phyloP scores from a whole-genome alignment of 2,797 vertebrate species.

The Octomys mimax region DNA sequence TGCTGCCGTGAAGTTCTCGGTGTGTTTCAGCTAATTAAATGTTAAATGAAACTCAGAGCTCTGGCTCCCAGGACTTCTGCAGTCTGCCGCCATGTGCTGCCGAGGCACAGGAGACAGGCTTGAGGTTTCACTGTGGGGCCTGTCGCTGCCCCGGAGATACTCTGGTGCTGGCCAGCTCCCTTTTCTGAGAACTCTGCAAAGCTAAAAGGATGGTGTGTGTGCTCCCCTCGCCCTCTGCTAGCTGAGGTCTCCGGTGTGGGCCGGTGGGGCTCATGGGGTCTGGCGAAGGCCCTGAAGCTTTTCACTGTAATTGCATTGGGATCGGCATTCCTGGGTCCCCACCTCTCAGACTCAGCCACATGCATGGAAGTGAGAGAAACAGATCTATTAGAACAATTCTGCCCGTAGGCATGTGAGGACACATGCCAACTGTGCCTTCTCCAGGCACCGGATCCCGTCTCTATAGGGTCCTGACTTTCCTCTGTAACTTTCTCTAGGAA shows the following conservation, averaged over 20 bases:
- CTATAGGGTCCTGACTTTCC: no score
- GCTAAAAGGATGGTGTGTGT: not conserved
- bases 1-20: constrained; percentile 74
- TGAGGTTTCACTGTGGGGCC: not conserved
- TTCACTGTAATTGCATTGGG: not conserved
- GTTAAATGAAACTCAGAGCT: constrained; percentile 85
- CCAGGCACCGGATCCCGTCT: not conserved
- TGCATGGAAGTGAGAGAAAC: not conserved
- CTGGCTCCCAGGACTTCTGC: constrained; percentile 41
- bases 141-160: constrained; percentile 64
- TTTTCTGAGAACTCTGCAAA: not conserved
- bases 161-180: accelerated
- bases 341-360: not conserved
- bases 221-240: not conserved
- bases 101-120: not conserved
- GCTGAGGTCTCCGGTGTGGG: not conserved
- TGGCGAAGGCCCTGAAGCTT: no score
- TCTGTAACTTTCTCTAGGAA: not conserved
- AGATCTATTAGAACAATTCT: not conserved
- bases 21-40: constrained; percentile 89
- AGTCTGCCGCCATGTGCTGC: constrained; percentile 5
- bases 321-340: not conserved
- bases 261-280: accelerated
- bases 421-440: not conserved
- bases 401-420: not conserved